Base-by-base conservation (phyloP, 2,797 vertebrate species). In the Botia almorhae region DNA sequence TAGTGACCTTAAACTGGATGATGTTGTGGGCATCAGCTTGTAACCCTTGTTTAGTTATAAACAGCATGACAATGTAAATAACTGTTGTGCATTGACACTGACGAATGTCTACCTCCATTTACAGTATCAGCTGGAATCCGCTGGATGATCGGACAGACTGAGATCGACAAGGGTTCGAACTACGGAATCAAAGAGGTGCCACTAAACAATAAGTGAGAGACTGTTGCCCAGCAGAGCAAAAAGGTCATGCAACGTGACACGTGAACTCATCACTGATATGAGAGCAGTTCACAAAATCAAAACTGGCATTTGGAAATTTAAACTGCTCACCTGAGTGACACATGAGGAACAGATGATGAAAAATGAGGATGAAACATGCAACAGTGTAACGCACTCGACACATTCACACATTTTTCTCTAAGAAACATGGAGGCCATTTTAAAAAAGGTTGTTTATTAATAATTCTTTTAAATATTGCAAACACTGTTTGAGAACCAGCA, bases 141-240 rank as follows among this genome's bases (percentile, higher is more conserved):
- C 88, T 96, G 96, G 96, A 99, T 99, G 98, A 99, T 99, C 2
- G 95, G 94, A 0, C 95, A 97, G 89, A 99, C 98, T 0, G 98
- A 99, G 90, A 98, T 97, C 12, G 86, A 96, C 87, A 95, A 89
- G 85, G 94, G 95, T 56, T 99, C 98, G 1, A 93, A 89, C 84
- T 99, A 99, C 0, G 98, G 98, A 56, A 94, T 94, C 87, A 94
- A 93, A 21, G 92, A 92, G 53, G 88, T 74, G 84, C 92, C 89
- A 48, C 86, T 90, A 68, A 96, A 95, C 81, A 91, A 82, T 21
- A 92, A 94, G 78, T 94, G 91, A 93, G 56, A 82, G 83, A 71
- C 79, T 74, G 69, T 80, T 85, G 84, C 29, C 29, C 29, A 29
- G 29, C 85, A 67, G 33, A 55, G 81, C 74, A 55, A 43, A 88